These are phyloP conservation scores for Bos indicus DNA, from an alignment of 2,113 vertebrate genomes.

Conservation along the genomic window DNA sequence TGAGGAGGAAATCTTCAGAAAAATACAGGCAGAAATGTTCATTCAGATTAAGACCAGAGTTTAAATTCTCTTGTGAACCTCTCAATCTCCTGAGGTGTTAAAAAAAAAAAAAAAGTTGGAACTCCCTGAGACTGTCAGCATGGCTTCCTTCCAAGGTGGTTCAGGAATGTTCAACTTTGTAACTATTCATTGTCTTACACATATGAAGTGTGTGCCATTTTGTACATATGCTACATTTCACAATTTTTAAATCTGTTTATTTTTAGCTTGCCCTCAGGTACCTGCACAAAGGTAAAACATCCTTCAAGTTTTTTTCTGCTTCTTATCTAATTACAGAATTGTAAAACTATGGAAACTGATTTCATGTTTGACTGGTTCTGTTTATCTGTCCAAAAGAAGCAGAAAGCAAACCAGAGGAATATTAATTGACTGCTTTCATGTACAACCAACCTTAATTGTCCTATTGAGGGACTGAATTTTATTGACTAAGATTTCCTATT, in stretches of 20 bases:
- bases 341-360: neutral
- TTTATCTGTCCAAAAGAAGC: neutral
- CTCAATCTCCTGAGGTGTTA: neutral
- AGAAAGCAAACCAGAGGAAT: neutral
- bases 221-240: neutral
- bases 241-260: neutral
- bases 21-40: constrained; percentile 3
- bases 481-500: neutral
- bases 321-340: neutral
- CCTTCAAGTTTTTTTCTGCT: neutral
- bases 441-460: neutral
- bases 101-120: neutral
- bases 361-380: neutral
- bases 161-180: neutral
- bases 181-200: neutral
- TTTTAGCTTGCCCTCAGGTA: neutral
- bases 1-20: constrained; percentile 13
- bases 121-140: neutral
- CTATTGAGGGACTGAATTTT: neutral
- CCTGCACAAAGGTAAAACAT: neutral
- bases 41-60: constrained; percentile 4
- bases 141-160: neutral
- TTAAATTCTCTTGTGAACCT: neutral
- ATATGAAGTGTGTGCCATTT: neutral
- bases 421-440: neutral